phyloP scores from a whole-genome alignment of 2,797 vertebrate species.

The Gymnopithys bicolor region DNA sequence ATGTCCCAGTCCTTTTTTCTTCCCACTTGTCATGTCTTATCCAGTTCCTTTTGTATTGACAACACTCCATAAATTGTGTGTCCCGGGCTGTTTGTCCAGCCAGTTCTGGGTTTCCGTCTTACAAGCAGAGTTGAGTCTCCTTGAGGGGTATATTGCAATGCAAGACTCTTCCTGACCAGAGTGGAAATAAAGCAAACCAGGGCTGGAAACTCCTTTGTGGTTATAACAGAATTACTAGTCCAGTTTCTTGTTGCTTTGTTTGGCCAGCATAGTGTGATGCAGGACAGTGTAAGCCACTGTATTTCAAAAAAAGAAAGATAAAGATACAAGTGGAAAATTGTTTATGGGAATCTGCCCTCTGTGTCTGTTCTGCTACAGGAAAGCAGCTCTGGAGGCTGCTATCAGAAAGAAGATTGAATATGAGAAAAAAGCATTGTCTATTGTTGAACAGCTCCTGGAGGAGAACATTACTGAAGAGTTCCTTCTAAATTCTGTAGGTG shows the following conservation, averaged over 20 bases:
- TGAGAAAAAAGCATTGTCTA: conserved; percentile 84
- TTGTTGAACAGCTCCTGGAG: conserved; percentile 92
- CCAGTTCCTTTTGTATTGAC: neutral
- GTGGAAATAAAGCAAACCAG: neutral
- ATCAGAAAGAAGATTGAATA: conserved; percentile 85
- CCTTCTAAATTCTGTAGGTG: conserved; percentile 86
- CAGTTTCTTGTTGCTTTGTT: neutral
- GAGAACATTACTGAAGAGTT: conserved; percentile 88
- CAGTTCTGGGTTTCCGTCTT: neutral
- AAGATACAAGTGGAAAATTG: fast-evolving
- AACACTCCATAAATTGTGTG: neutral
- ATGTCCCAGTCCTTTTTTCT: neutral
- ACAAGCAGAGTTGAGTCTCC: neutral
- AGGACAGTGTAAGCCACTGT: neutral
- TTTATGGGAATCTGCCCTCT: neutral
- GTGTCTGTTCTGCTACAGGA: conserved; percentile 77
- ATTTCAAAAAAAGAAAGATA: neutral
- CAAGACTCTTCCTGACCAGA: neutral
- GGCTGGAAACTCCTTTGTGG: neutral
- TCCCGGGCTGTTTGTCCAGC: neutral
- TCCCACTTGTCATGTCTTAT: neutral
- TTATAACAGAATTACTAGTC: neutral
- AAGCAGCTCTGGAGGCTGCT: conserved; percentile 82
- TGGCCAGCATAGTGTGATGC: neutral
- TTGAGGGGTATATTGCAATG: neutral